Evolutionary conservation across 2,113 vertebrate species (phyloP).

Genomic region (cattle (Bos taurus)): DNA sequence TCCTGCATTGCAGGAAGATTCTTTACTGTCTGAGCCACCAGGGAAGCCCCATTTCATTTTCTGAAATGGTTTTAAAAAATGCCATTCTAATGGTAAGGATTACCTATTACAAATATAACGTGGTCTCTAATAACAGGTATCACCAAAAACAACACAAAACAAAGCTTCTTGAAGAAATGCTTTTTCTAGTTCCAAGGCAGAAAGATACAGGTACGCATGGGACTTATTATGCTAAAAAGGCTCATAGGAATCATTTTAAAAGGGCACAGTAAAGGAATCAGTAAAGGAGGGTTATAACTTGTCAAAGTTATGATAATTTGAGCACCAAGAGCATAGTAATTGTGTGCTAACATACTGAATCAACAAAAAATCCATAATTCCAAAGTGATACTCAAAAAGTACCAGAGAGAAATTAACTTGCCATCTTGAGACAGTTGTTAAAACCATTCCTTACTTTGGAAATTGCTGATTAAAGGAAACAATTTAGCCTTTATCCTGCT

Average conservation of each 20-base stretch:
- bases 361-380: neutral
- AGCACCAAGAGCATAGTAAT: neutral
- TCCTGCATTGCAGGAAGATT: neutral
- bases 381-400: neutral
- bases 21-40: neutral
- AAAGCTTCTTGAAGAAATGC: neutral
- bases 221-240: neutral
- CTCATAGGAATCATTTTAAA: neutral
- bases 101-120: neutral
- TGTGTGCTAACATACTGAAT: neutral
- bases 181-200: neutral
- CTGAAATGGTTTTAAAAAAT: neutral
- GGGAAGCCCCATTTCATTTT: neutral
- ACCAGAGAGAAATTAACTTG: neutral
- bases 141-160: neutral
- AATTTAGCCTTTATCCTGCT: neutral
- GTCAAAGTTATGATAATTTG: neutral
- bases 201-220: neutral
- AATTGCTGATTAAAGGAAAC: neutral
- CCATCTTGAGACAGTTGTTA: neutral
- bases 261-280: neutral
- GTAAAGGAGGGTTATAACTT: neutral
- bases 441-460: neutral
- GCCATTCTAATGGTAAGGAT: neutral
- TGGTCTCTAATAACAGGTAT: neutral